phyloP scores from a whole-genome alignment of 1,140 invertebrate genomes.

The Eulimnadia texana region DNA sequence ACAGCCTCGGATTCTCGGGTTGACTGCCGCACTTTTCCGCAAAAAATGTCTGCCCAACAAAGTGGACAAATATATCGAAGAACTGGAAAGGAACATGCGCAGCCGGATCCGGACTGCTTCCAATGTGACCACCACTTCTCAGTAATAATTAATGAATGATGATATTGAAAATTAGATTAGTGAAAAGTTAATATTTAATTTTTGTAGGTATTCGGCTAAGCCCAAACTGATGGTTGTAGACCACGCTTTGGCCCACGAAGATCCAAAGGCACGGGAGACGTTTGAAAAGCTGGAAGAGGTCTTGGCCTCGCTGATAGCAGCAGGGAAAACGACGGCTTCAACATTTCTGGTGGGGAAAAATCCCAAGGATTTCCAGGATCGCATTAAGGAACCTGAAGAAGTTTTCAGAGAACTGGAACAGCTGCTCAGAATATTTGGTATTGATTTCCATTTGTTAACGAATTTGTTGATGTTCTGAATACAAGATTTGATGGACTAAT shows the following conservation, averaged over 20 bases:
- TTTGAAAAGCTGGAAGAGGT: background rate
- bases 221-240: background rate
- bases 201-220: background rate
- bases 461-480: constrained; percentile 20
- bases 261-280: background rate
- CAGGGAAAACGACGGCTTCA: background rate
- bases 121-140: background rate
- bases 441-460: constrained; percentile 19
- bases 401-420: background rate
- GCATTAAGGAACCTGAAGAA: background rate
- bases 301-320: background rate
- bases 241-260: background rate
- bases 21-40: constrained; percentile 74
- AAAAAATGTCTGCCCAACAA: constrained; percentile 42
- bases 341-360: background rate
- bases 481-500: constrained; percentile 12
- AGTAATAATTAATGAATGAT: background rate
- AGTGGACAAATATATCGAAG: constrained; percentile 35
- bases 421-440: constrained; percentile 11
- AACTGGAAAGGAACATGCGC: constrained; percentile 57
- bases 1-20: constrained; percentile 54
- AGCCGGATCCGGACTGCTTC: constrained; percentile 50
- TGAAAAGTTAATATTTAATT: background rate
- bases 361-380: background rate
- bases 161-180: background rate